A percentile compares a stretch with the other conserved stretches of the same genome.
phyloP scores from a whole-genome alignment of 2,113 vertebrate species.

The Chaetops frenatus region DNA sequence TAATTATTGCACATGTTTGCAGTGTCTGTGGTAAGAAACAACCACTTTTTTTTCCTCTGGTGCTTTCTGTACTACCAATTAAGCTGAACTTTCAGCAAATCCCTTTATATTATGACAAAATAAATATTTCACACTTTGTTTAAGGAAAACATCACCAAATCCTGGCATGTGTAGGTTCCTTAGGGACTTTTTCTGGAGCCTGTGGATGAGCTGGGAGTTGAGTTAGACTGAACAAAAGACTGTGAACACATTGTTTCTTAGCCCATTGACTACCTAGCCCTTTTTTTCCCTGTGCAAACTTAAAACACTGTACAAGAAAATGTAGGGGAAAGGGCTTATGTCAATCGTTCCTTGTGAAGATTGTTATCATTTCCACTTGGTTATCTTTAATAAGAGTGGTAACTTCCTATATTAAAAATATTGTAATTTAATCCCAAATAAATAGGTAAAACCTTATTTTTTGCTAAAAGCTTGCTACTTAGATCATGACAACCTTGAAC shows the following conservation, averaged over 20 bases:
- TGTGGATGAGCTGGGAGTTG: neutral
- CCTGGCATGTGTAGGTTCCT: neutral
- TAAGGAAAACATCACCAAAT: neutral
- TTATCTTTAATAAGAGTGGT: neutral
- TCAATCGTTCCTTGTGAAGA: neutral
- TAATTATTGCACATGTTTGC: neutral
- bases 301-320: neutral
- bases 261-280: neutral
- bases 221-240: neutral
- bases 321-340: rapidly evolving
- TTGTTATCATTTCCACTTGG: neutral
- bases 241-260: neutral
- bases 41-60: neutral
- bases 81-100: neutral
- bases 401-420: neutral
- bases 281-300: neutral
- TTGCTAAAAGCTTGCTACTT: neutral
- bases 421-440: neutral
- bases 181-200: neutral
- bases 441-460: neutral
- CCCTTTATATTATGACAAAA: neutral
- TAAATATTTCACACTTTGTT: neutral
- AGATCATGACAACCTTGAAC: neutral
- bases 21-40: neutral
- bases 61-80: neutral